Conservation (phyloP, 2,113 vertebrate species). For the Talpa occidentalis region DNA sequence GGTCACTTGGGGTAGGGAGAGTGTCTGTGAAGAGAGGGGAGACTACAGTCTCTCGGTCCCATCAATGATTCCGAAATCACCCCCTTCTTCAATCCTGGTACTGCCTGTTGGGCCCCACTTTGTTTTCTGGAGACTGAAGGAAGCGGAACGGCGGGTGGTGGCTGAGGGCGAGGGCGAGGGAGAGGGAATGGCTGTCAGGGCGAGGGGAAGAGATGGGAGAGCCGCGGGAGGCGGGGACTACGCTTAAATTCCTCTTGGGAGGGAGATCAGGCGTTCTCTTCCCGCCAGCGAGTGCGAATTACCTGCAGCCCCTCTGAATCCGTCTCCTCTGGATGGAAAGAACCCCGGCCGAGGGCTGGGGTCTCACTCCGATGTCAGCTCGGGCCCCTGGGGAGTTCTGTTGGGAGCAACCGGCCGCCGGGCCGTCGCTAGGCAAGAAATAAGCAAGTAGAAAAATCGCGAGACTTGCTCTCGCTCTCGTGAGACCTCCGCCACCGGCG, state of each 20-base stretch:
- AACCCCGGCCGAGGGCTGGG: conserved; percentile 71
- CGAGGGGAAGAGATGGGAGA: neutral
- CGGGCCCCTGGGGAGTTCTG: neutral
- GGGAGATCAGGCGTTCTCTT: neutral
- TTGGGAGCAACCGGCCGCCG: accelerated
- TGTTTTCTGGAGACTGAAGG: neutral
- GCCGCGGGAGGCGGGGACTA: neutral
- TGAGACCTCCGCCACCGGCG: neutral
- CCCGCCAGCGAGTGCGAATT: neutral
- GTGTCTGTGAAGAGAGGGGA: neutral
- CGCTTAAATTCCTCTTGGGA: neutral
- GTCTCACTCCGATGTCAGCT: conserved; percentile 50
- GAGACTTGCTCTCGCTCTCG: conserved; percentile 51
- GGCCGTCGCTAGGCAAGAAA: conserved; percentile 4
- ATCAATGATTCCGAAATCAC: neutral
- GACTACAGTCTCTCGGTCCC: neutral
- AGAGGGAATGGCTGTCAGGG: neutral
- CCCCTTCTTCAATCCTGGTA: neutral
- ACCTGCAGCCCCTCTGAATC: conserved; percentile 79
- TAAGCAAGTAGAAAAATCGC: neutral
- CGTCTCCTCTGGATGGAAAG: conserved; percentile 65
- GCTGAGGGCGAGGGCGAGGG: neutral
- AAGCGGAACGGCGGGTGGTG: neutral
- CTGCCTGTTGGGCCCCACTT: neutral
- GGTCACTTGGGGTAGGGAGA: neutral